Percentiles rank a stretch among this genome's conserved stretches.
Evolutionary conservation across 1,140 invertebrate species (phyloP).

Genomic region (Drosophila sulfurigaster): DNA sequence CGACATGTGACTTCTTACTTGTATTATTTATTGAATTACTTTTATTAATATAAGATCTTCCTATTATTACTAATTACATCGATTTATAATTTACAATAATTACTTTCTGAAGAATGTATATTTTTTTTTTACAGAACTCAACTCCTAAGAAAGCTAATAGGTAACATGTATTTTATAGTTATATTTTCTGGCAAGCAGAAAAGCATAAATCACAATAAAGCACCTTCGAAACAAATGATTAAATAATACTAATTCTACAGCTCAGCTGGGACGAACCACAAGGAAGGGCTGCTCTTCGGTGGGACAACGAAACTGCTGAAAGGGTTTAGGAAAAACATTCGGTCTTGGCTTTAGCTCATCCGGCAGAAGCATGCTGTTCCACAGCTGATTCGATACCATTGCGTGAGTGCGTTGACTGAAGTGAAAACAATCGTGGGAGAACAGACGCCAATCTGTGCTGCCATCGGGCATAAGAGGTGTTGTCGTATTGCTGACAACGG

Average conservation of each 20-base stretch:
- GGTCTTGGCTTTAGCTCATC: slow-evolving; percentile 60
- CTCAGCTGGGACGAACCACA: slow-evolving; percentile 60
- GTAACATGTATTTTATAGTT: background rate
- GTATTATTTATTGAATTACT: too few relatives aligned
- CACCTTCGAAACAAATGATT: background rate
- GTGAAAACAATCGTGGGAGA: slow-evolving; percentile 91
- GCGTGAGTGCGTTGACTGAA: slow-evolving; percentile 89
- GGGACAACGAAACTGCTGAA: slow-evolving; percentile 53
- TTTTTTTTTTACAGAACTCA: background rate
- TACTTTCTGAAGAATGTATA: too few relatives aligned
- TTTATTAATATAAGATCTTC: too few relatives aligned
- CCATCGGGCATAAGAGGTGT: slow-evolving; percentile 84
- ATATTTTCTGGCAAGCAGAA: background rate
- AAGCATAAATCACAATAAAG: slow-evolving; percentile 16
- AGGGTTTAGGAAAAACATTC: slow-evolving; percentile 27
- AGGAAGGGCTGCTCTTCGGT: slow-evolving; percentile 59
- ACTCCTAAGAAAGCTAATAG: background rate
- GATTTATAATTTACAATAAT: too few relatives aligned
- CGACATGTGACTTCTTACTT: too few relatives aligned
- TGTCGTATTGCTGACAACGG: slow-evolving; percentile 82
- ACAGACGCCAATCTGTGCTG: slow-evolving; percentile 86
- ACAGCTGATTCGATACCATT: slow-evolving; percentile 85
- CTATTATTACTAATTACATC: too few relatives aligned
- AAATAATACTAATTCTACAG: background rate
- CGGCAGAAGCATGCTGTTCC: slow-evolving; percentile 88